Base-by-base conservation (phyloP, 2,797 vertebrate genomes). In the Pangasius larnaudii region DNA sequence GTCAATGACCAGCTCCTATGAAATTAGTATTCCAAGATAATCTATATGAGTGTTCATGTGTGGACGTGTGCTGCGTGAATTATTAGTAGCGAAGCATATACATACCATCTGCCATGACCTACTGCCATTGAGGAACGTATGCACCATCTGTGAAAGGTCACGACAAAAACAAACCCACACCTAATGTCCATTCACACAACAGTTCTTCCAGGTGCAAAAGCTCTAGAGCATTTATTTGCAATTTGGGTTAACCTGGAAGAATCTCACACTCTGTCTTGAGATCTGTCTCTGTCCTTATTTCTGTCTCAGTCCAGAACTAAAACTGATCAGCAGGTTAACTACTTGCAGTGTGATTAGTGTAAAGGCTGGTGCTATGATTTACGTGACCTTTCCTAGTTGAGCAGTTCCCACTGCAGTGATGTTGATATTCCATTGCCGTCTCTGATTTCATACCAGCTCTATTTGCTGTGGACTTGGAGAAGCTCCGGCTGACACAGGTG, bases 51-150 rank as follows among this genome's bases (percentile, higher is more conserved):
- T 61, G 85, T 81, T 74, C 86, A 83, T 49, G 24, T 87, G 65
- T 90, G 58, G 78, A 74, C 58, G 86, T 86, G 78, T 79, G 36
- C 58, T 92, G 89, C 88, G 61, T 93, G 93, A 94, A 90, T 92
- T 92, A 93, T 94, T 93, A 93, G 93, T 94, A 94, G 85, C 42
- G 91, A 94, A 90, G 94, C 91, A 88, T 92, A 90, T 71, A 90
- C 92, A 59, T 90, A 90, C 95, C 95, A 96, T 96, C 95, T 95
- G 95, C 84, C 65, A 18, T 85, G 49, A 91, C 92, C 87, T 90
- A 71, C 63, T 84, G 87, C 89, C 89, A 69, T 82, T 59, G 79
- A 83, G 49, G 30, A 85, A 27, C 8, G 65, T 71, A 85, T 69
- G 49, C 46, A 56, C 42, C 49, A 85, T 71, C 46, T 85, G 92